These are phyloP conservation scores for Monopis laevigella DNA, from an alignment of 2,888 invertebrate species.

Conservation along the genomic window DNA sequence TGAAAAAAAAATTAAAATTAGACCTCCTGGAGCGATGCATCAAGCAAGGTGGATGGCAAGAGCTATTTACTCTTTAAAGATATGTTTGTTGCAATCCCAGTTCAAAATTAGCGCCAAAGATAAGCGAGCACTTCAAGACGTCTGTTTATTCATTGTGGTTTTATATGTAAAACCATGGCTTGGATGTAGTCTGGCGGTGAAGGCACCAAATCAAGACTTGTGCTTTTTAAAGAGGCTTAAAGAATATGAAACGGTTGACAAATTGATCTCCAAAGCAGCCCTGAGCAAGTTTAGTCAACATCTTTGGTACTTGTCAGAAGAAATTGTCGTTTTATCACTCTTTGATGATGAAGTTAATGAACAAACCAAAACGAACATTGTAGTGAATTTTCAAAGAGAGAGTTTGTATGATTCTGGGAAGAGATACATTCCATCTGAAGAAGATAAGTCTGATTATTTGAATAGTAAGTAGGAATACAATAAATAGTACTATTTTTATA, in stretches of 20 bases:
- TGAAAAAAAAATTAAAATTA: conserved; percentile 15
- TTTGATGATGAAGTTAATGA: conserved; percentile 18
- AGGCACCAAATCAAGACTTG: conserved; percentile 14
- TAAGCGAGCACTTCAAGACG: conserved; percentile 5
- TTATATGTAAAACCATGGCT: conserved; percentile 3
- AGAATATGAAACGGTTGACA: conserved; percentile 16
- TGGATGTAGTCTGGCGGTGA: conserved; percentile 10
- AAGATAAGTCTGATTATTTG: conserved; percentile 17
- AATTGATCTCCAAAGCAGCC: conserved; percentile 16
- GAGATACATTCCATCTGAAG: conserved; percentile 19
- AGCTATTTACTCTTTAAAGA: conserved; percentile 19
- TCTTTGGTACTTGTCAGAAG: conserved; percentile 18
- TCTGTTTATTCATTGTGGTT: conserved; percentile 10
- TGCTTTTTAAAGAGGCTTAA: conserved; percentile 13
- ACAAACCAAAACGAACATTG: conserved; percentile 15
- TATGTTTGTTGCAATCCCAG: conserved; percentile 14
- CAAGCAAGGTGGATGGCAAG: conserved; percentile 18
- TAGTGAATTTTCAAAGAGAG: conserved; percentile 17
- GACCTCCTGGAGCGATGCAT: conserved; percentile 18
- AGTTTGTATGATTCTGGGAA: conserved; percentile 16
- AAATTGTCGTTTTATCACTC: conserved; percentile 16
- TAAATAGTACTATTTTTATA: conserved; percentile 4
- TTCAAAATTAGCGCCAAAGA: conserved; percentile 12
- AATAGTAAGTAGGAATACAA: conserved; percentile 10
- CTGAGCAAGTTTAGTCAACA: conserved; percentile 18